Percentiles rank a stretch among this genome's conserved stretches.
These are phyloP conservation scores for Trogon surrucura DNA, from an alignment of 2,113 vertebrate species.

Conservation along the genomic window DNA sequence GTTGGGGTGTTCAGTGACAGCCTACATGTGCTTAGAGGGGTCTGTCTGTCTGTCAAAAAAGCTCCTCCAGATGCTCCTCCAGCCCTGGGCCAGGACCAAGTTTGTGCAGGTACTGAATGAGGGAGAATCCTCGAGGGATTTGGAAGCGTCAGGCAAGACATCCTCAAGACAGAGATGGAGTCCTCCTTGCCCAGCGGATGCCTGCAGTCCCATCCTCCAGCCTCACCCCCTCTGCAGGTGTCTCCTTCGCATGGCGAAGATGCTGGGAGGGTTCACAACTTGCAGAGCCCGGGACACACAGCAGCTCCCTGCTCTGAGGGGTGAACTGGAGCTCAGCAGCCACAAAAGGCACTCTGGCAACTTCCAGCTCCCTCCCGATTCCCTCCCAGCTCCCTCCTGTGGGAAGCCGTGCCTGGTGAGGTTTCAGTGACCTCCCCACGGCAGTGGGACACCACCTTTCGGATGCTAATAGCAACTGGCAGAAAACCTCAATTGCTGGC, in stretches of 20 bases:
- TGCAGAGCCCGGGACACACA: background rate
- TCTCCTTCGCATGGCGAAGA: background rate
- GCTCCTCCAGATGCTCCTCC: background rate
- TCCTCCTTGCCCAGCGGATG: background rate
- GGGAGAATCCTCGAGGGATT: background rate
- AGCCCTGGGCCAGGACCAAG: background rate
- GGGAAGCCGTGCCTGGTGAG: background rate
- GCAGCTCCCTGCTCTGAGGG: background rate
- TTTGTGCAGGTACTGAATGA: background rate
- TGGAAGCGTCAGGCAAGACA: background rate
- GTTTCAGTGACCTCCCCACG: background rate
- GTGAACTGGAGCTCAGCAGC: background rate
- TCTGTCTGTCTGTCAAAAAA: background rate
- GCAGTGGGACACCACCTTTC: fast-evolving
- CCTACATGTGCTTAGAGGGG: background rate
- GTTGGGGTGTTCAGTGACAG: background rate
- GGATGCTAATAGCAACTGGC: background rate
- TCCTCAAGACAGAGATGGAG: background rate
- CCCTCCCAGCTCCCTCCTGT: background rate
- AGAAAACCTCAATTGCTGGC: background rate
- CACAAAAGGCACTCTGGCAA: background rate
- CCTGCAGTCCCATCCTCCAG: background rate
- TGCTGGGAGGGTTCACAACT: background rate
- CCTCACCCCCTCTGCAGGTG: background rate
- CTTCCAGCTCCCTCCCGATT: background rate